These are phyloP conservation scores for Scalopus aquaticus DNA, from an alignment of 2,113 vertebrate genomes.

Conservation along the genomic window DNA sequence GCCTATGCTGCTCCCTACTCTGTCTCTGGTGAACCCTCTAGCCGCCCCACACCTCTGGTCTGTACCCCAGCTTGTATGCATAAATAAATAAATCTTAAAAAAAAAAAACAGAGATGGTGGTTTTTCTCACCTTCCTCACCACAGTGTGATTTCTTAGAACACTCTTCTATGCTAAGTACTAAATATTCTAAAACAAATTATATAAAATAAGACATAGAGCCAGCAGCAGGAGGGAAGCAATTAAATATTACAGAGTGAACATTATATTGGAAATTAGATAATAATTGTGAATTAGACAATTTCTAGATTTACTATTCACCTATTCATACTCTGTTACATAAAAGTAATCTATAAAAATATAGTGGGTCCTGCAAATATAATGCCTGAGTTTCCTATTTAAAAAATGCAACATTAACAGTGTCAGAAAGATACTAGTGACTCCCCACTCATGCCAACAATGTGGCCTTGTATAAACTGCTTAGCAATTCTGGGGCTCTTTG, in stretches of 20 bases:
- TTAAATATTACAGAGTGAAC: background rate
- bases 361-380: background rate
- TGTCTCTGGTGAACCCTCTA: too few relatives aligned
- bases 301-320: background rate
- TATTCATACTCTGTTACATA: background rate
- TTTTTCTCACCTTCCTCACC: background rate
- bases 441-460: background rate
- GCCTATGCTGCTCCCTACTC: too few relatives aligned
- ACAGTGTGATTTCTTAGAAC: background rate
- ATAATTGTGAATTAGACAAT: slow-evolving; percentile 24
- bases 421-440: background rate
- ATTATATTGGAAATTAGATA: background rate
- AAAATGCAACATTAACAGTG: background rate
- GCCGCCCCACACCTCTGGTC: too few relatives aligned
- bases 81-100: too few relatives aligned
- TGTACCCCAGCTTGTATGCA: too few relatives aligned
- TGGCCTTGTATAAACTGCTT: background rate
- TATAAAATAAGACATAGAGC: background rate
- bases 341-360: background rate
- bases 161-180: background rate
- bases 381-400: background rate
- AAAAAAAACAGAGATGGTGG: background rate
- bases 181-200: background rate
- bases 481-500: background rate
- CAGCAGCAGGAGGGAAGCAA: background rate